These are phyloP conservation scores for Cataglyphis cursor DNA, from an alignment of 2,888 invertebrate species.

Conservation along the genomic window DNA sequence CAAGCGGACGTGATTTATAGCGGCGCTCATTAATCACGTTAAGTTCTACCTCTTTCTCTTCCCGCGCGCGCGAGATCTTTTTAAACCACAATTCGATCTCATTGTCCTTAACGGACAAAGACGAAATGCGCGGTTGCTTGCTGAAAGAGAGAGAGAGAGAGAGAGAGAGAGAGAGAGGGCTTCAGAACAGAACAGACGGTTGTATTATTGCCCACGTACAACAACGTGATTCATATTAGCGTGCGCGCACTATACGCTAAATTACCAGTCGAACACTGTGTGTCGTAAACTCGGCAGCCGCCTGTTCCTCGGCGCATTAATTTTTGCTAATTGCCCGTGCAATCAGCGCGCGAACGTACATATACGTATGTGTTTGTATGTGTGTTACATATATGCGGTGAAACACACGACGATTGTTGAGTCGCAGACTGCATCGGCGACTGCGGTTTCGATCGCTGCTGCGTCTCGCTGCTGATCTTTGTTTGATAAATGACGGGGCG, in stretches of 20 bases:
- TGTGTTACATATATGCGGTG: not conserved
- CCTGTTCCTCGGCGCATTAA: constrained; percentile 65
- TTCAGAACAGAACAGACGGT: constrained; percentile 15
- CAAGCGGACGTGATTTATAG: constrained; percentile 74
- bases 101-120: constrained; percentile 74
- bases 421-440: constrained; percentile 18
- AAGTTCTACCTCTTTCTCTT: constrained; percentile 53
- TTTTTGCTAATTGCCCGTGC: constrained; percentile 60
- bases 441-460: constrained; percentile 14
- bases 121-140: constrained; percentile 44
- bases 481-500: constrained; percentile 40
- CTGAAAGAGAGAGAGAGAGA: not conserved
- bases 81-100: constrained; percentile 75
- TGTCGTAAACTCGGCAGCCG: constrained; percentile 65
- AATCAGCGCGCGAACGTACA: constrained; percentile 39
- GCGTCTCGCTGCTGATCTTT: constrained; percentile 33
- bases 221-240: constrained; percentile 49
- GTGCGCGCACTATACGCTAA: constrained; percentile 50
- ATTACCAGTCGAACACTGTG: constrained; percentile 56
- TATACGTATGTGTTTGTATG: not conserved
- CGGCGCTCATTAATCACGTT: constrained; percentile 74
- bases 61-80: constrained; percentile 57
- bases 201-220: constrained; percentile 47
- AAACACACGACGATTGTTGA: not conserved
- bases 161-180: not conserved